Base-by-base conservation (phyloP, 2,888 invertebrate genomes). In the Brachynemurus nebulosus region DNA sequence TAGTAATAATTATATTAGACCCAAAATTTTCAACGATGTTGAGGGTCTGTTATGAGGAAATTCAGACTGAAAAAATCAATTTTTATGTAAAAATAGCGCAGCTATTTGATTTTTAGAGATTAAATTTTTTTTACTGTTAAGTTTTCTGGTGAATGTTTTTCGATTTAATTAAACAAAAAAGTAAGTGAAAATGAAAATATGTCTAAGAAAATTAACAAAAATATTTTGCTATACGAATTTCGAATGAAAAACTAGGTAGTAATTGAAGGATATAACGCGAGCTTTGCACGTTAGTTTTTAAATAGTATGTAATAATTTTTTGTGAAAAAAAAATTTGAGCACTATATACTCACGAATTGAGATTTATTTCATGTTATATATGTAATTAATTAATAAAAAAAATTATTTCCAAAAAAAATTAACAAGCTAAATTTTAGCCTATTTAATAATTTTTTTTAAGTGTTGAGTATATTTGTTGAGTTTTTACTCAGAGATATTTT, bases 211-310 rank as follows among this genome's bases (percentile, higher is more conserved):
- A n/a, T n/a, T n/a, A 27, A 27, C 14, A 30, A 30, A 30, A 27
- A 30, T 30, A 30, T 30, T 30, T 30, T 30, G 30, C 30, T 30
- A 30, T 30, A 30, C 30, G 14, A 30, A 30, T 30, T 30, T 30
- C 30, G 30, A 30, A 30, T 30, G 30, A 14, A 30, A 30, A 30
- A 30, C 14, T 30, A 8, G n/a, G 30, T 30, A 14, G 14, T 12
- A 30, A 6, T 30, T 30, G 30, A 14, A 14, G n/a, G 14, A 30
- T 9, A 4, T 4, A 14, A 14, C 4, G 14, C 14, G 30, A 30
- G 30, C 30, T 30, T 30, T 30, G 30, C 30, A 30, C 30, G 30
- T 30, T 30, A 30, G 30, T 6, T 30, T 30, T 30, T 11, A 30
- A 23, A 23, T 23, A 7, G 6, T 7, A 23, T 7, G 9, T 7